Conservation (phyloP, 2,888 invertebrate genomes). For the Acrocyrtus sp. region DNA sequence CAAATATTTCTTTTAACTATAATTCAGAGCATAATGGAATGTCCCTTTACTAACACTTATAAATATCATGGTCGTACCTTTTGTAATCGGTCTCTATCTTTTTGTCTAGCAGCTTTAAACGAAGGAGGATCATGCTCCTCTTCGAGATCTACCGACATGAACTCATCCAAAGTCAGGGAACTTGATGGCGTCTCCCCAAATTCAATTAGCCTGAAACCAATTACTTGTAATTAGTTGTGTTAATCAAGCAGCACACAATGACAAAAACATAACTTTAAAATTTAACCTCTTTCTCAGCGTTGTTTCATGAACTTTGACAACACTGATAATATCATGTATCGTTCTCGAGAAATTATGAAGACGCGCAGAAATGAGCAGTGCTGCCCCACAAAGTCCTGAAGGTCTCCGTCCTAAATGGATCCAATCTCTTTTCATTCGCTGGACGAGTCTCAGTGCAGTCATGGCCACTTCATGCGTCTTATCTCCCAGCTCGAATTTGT, state of each 20-base stretch:
- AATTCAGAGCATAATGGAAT: neutral
- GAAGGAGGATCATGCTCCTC: slow-evolving; percentile 97
- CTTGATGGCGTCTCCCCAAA: slow-evolving; percentile 98
- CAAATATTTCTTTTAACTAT: slow-evolving; percentile 8
- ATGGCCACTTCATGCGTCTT: slow-evolving; percentile 95
- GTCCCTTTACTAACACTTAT: slow-evolving; percentile 58
- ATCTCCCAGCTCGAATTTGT: slow-evolving; percentile 88
- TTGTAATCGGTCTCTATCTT: slow-evolving; percentile 85
- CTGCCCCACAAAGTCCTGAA: slow-evolving; percentile 98
- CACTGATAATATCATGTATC: slow-evolving; percentile 87
- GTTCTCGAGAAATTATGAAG: slow-evolving; percentile 91
- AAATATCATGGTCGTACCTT: slow-evolving; percentile 70
- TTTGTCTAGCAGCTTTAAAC: slow-evolving; percentile 89
- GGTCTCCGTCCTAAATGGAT: slow-evolving; percentile 96
- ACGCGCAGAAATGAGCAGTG: slow-evolving; percentile 91
- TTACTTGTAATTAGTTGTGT: too few species aligned
- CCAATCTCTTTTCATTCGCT: slow-evolving; percentile 98
- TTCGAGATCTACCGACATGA: slow-evolving; percentile 95
- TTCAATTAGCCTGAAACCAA: slow-evolving; percentile 81
- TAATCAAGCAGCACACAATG: slow-evolving; percentile 8
- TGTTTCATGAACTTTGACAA: slow-evolving; percentile 95
- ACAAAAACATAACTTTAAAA: neutral
- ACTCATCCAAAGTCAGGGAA: slow-evolving; percentile 93
- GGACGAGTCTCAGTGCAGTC: slow-evolving; percentile 92
- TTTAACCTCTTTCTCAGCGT: slow-evolving; percentile 84